Base-by-base conservation (phyloP, 2,888 invertebrate genomes). In the Pristionchus japonicus region DNA sequence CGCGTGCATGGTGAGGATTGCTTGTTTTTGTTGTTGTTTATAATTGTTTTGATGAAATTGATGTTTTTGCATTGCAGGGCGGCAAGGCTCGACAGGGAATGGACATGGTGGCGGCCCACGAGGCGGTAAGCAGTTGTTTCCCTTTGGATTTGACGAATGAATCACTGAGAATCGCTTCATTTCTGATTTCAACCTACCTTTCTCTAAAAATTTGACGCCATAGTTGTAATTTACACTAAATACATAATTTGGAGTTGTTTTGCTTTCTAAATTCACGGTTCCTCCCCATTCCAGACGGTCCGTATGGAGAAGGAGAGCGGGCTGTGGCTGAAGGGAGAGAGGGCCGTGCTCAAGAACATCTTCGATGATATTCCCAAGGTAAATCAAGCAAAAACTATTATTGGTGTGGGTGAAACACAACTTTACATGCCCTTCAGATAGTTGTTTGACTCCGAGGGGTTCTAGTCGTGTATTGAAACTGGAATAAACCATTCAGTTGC, bases 291-390 rank as follows among this genome's bases (percentile, higher is more conserved):
- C 23, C 77, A 77, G 77, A 43, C n/a, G 17, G 27, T 77, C 13
- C 77, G 13, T 20, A 9, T 11, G n/a, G 77, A 77, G 43, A 77
- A 43, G 70, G 77, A 43, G n/a, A 40, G 34, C 4, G 43, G 43
- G 47, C 9, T 77, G 77, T 77, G 77, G 77, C 13, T 77, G 77
- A 47, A 47, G 47, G 77, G 77, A 77, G 77, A 77, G 27, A 77
- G 77, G 27, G 27, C 13, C 43, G 77, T 77, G 9, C 77, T 77
- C 43, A 77, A 77, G 77, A 77, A 77, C 27, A 77, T 77, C 77
- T 47, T 17, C 20, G 77, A 77, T 77, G 77, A 77, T 77, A 34
- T 77, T 17, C 77, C 77, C 77, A 77, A 77, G 77, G 77, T 77
- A 77, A 43, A 20, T n/a, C n/a, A n/a, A n/a, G n/a, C n/a, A n/a